A percentile compares a stretch with the other conserved stretches of the same genome.
Evolutionary conservation across 2,888 invertebrate species (phyloP).

Genomic region (Drosophila paranaensis): DNA sequence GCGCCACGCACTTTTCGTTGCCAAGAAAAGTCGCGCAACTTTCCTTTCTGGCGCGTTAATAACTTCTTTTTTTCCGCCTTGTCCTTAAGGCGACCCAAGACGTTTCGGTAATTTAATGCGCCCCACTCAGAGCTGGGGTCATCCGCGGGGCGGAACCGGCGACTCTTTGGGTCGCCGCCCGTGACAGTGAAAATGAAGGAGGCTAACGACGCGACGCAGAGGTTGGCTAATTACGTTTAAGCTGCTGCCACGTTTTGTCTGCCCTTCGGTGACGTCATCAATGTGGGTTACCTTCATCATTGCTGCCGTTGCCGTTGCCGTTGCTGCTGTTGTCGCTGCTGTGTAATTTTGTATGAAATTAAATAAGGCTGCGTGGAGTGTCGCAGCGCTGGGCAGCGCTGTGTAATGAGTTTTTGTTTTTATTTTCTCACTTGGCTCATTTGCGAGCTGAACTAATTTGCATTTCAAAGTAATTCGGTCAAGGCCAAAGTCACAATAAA

Average conservation of each 20-base stretch:
- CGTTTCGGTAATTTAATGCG: conserved; percentile 55
- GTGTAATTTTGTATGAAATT: conserved; percentile 77
- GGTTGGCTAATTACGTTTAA: conserved; percentile 82
- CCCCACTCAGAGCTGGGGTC: conserved; percentile 33
- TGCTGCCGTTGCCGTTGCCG: not conserved
- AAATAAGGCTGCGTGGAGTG: conserved; percentile 63
- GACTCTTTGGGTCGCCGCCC: conserved; percentile 44
- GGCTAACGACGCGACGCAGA: conserved; percentile 23
- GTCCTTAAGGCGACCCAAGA: conserved; percentile 37
- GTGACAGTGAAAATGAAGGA: conserved; percentile 77
- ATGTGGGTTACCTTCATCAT: conserved; percentile 41
- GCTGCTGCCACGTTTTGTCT: conserved; percentile 50
- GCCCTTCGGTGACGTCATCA: conserved; percentile 62
- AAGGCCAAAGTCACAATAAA: conserved; percentile 71
- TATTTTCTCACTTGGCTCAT: conserved; percentile 39
- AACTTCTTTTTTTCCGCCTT: conserved; percentile 47
- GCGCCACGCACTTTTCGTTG: conserved; percentile 14
- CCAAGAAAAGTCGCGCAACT: conserved; percentile 23
- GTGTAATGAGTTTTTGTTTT: conserved; percentile 67
- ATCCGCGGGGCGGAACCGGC: conserved; percentile 41
- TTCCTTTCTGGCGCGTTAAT: conserved; percentile 57
- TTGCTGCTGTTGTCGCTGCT: conserved; percentile 26
- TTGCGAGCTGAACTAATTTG: conserved; percentile 66
- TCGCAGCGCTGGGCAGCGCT: conserved; percentile 34
- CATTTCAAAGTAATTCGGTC: conserved; percentile 68